Base-by-base conservation (phyloP, 2,113 vertebrate genomes). In the Herpetotheres cachinnans region DNA sequence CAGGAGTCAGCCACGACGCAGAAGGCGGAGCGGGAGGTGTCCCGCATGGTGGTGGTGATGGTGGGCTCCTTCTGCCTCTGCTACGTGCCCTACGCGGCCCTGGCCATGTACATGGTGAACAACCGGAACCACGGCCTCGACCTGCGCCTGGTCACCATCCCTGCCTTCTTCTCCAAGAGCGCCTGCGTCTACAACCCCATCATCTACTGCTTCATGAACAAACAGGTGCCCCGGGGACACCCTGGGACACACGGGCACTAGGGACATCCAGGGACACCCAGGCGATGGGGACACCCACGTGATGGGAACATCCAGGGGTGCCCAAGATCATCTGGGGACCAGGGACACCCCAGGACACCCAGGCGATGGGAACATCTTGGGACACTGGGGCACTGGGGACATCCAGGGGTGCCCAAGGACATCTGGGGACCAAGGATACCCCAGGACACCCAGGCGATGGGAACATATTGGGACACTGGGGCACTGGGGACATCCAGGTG, bases 131-230 rank as follows among this genome's bases (percentile, higher is more conserved):
- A 98, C 1, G 96, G 98, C 83, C 65, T 99, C 8, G 98, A 99
- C 86, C 97, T 99, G 61, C 96, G 98, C 34, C 55, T 99, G 14
- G 98, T 98, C 96, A 98, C 98, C 95, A 94, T 99, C 91, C 99
- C 98, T 1, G 98, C 98, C 38, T 98, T 98, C 58, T 99, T 99
- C 97, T 98, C 99, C 85, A 99, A 99, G 98, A 99, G 98, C 86
- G 79, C 98, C 36, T 98, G 98, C 4, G 90, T 99, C 91, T 99
- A 99, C 97, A 99, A 99, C 91, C 98, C 98, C 11, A 97, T 99
- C 58, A 99, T 99, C 95, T 99, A 99, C 74, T 97, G 95, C 95
- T 99, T 99, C 97, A 98, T 99, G 99, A 99, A 99, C 93, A 99
- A 98, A 93, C 98, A 99, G 98, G 98, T 99, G 97, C 34, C 14